Conservation (phyloP, 2,797 vertebrate species). For the Antrozous pallidus region DNA sequence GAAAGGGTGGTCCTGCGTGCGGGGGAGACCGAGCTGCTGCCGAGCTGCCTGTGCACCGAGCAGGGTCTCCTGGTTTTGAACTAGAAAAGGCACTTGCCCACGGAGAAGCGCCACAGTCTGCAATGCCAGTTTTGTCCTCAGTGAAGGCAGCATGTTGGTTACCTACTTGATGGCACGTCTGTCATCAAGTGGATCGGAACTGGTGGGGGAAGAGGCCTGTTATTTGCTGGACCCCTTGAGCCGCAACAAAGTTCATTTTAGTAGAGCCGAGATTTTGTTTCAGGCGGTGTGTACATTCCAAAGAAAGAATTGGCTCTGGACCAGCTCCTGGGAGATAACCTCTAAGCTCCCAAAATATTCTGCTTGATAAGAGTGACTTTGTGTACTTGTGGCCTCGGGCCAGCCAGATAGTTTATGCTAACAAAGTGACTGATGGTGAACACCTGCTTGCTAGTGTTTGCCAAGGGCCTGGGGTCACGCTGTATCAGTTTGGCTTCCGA, state of each 20-base stretch:
- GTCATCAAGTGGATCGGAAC: background rate
- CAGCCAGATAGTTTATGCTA: background rate
- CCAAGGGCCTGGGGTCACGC: background rate
- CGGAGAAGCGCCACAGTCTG: background rate
- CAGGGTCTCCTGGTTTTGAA: background rate
- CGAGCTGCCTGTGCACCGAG: background rate
- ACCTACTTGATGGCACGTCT: too few relatives aligned
- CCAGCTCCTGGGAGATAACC: background rate
- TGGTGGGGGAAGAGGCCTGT: background rate
- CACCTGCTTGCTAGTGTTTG: background rate
- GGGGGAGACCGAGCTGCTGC: background rate
- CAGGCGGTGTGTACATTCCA: background rate
- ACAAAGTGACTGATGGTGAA: background rate
- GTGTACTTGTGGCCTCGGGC: background rate
- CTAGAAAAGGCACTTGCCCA: background rate
- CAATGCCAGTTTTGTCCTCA: background rate
- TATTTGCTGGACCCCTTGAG: background rate
- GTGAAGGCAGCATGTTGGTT: background rate
- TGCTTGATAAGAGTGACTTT: background rate
- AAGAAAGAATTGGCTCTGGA: background rate
- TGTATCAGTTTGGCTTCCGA: background rate
- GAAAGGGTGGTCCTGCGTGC: background rate
- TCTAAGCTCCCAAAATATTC: background rate
- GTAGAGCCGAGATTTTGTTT: background rate
- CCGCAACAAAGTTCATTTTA: background rate